Conservation (phyloP, 1,140 invertebrate species). For the Sesamia nonagrioides region DNA sequence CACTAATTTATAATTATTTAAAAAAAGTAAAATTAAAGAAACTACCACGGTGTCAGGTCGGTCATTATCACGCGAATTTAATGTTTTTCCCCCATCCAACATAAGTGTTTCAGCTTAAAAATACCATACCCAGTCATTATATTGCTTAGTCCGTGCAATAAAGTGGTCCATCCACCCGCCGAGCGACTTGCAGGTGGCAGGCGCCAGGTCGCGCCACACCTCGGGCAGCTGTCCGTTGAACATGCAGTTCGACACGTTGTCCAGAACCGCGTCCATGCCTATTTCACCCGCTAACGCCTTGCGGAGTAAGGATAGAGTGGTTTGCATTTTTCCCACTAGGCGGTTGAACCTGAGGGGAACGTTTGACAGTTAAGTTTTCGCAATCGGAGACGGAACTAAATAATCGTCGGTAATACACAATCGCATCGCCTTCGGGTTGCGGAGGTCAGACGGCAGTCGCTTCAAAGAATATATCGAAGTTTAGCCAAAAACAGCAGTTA, state of each 20-base stretch:
- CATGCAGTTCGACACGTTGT: slow-evolving; percentile 93
- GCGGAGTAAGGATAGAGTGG: slow-evolving; percentile 91
- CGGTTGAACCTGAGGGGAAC: slow-evolving; percentile 90
- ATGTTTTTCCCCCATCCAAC: no score
- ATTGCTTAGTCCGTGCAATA: slow-evolving; percentile 89
- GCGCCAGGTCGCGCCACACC: slow-evolving; percentile 93
- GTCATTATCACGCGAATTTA: no score
- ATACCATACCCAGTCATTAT: slow-evolving; percentile 90
- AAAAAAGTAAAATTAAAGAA: no score
- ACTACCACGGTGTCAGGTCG: no score
- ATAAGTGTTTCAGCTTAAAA: background rate
- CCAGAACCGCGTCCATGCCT: slow-evolving; percentile 94
- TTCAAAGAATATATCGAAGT: no score
- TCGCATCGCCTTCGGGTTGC: no score
- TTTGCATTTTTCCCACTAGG: slow-evolving; percentile 91
- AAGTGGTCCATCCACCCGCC: slow-evolving; percentile 97
- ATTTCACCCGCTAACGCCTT: slow-evolving; percentile 96
- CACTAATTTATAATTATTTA: no score
- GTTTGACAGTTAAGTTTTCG: background rate
- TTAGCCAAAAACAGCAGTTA: no score
- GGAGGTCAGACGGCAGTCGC: no score
- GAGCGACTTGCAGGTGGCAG: slow-evolving; percentile 94
- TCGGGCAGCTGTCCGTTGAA: slow-evolving; percentile 94
- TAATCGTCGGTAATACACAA: no score
- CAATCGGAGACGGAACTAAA: no score